Percentiles rank a stretch among this genome's conserved stretches.
Evolutionary conservation across 2,888 invertebrate genomes (phyloP).

Genomic region (Blera fallax): DNA sequence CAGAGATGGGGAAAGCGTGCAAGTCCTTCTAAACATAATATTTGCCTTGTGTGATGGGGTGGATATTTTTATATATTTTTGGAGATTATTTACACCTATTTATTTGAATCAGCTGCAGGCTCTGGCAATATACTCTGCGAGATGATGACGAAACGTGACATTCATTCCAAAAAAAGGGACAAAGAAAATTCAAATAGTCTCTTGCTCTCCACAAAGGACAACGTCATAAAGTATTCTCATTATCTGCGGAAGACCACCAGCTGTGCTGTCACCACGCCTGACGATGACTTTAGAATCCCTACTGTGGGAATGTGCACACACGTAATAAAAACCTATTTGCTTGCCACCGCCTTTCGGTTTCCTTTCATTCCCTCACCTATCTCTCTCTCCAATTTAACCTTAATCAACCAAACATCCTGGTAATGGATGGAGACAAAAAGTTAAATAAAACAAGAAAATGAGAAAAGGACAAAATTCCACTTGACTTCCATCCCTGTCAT

Average conservation of each 20-base stretch:
- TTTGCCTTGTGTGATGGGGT: constrained; percentile 15
- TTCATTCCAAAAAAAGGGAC: constrained; percentile 36
- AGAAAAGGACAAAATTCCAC: constrained; percentile 47
- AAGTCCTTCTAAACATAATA: constrained; percentile 40
- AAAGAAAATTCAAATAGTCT: not conserved
- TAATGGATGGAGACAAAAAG: constrained; percentile 7
- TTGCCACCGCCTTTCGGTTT: constrained; percentile 38
- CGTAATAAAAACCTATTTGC: constrained; percentile 54
- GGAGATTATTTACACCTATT: constrained; percentile 67
- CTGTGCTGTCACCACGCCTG: constrained; percentile 28
- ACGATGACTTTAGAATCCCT: constrained; percentile 26
- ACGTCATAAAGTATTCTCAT: constrained; percentile 43
- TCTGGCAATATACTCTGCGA: constrained; percentile 3
- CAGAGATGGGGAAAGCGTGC: constrained; percentile 28
- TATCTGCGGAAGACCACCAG: constrained; percentile 51
- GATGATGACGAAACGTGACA: constrained; percentile 63
- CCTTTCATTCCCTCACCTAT: constrained; percentile 33
- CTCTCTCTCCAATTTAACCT: constrained; percentile 53
- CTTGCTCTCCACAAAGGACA: not conserved
- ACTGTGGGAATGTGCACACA: constrained; percentile 35
- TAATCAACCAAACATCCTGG: constrained; percentile 66
- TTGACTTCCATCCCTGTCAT: constrained; percentile 47
- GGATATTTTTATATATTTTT: constrained; percentile 22
- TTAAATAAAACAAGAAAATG: constrained; percentile 23
- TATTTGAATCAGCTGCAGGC: constrained; percentile 63